Percentiles rank a stretch among this genome's conserved stretches.
These are phyloP conservation scores for Lampris incognitus DNA, from an alignment of 2,113 vertebrate genomes.

Conservation along the genomic window DNA sequence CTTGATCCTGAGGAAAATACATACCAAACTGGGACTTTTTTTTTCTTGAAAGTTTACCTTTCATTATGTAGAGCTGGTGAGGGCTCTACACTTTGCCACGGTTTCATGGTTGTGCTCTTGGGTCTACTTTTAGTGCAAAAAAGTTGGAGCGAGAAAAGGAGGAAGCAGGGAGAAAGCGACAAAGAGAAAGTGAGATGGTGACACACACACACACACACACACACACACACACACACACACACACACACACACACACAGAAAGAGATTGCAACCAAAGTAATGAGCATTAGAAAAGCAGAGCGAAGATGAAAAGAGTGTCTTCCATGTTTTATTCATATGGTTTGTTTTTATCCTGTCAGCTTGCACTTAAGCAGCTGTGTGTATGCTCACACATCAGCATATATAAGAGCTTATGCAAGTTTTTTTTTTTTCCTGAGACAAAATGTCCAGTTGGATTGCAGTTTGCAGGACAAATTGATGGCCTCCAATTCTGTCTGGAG, in stretches of 20 bases:
- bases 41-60: slow-evolving; percentile 10
- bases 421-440: slow-evolving; percentile 7
- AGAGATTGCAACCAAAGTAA: slow-evolving; percentile 64
- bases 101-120: slow-evolving; percentile 67
- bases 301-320: slow-evolving; percentile 72
- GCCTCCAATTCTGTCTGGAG: slow-evolving; percentile 18
- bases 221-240: slow-evolving; percentile 15
- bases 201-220: slow-evolving; percentile 26
- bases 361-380: slow-evolving; percentile 49
- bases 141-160: slow-evolving; percentile 16
- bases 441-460: slow-evolving; percentile 40
- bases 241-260: slow-evolving; percentile 35
- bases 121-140: slow-evolving; percentile 52
- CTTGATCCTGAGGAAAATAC: background rate
- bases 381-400: slow-evolving; percentile 51
- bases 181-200: slow-evolving; percentile 44
- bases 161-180: slow-evolving; percentile 19
- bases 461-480: slow-evolving; percentile 39
- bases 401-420: slow-evolving; percentile 27
- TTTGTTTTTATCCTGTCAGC: slow-evolving; percentile 74
- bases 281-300: slow-evolving; percentile 71
- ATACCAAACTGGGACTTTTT: background rate
- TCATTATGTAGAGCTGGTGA: slow-evolving; percentile 33
- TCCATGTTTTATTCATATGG: slow-evolving; percentile 76
- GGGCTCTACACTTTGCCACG: slow-evolving; percentile 29